Percentiles rank a stretch among this genome's conserved stretches.
phyloP scores from a whole-genome alignment of 2,888 invertebrate species.

The Ormyrus rosae region DNA sequence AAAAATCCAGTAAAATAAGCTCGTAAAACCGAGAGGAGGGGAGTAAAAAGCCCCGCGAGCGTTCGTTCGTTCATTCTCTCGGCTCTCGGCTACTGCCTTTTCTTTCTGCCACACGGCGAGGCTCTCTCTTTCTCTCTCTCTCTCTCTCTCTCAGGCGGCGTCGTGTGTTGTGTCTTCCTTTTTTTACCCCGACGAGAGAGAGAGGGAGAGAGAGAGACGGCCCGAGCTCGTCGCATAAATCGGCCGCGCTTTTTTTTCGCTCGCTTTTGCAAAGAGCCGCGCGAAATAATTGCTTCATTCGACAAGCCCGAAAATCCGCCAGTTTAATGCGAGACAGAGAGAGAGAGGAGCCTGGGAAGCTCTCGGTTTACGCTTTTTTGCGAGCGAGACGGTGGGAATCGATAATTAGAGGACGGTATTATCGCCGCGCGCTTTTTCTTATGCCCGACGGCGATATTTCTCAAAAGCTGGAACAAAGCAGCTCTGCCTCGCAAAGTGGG shows the following conservation, averaged over 20 bases:
- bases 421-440: neutral
- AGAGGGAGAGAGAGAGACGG: too few relatives aligned
- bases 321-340: too few relatives aligned
- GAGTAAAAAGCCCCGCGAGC: constrained; percentile 38
- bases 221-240: neutral
- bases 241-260: constrained; percentile 6
- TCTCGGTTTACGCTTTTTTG: too few relatives aligned
- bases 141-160: neutral
- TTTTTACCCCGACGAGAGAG: too few relatives aligned
- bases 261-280: neutral
- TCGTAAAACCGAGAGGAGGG: constrained; percentile 70
- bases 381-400: too few relatives aligned
- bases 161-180: too few relatives aligned
- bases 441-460: neutral
- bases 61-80: constrained; percentile 3
- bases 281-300: constrained; percentile 48
- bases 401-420: too few relatives aligned
- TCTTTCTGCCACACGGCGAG: neutral
- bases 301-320: constrained; percentile 9
- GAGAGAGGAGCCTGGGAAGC: too few relatives aligned
- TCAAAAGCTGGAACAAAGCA: neutral
- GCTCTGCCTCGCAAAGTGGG: too few relatives aligned
- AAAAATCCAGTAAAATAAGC: constrained; percentile 75
- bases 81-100: neutral
- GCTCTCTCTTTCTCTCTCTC: neutral